Evolutionary conservation across 2,113 vertebrate genomes (phyloP).

Genomic region (Chinchilla lanigera): DNA sequence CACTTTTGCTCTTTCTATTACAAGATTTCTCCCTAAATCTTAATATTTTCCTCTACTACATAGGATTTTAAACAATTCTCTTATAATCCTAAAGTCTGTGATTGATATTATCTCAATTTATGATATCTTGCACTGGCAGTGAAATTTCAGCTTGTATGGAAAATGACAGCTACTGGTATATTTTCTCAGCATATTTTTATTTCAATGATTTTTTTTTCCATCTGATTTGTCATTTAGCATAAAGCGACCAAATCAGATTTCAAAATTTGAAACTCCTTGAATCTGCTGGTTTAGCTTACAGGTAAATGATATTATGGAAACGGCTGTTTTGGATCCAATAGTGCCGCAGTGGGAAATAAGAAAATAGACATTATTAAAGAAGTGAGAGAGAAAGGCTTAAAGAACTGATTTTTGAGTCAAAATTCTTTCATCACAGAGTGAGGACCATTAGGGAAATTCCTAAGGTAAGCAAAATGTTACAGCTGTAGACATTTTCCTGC

Average conservation of each 20-base stretch:
- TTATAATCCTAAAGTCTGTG: not conserved
- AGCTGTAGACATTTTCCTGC: not conserved
- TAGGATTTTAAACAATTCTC: not conserved
- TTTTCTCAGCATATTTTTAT: conserved; percentile 33
- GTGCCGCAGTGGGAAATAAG: conserved; percentile 23
- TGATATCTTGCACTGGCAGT: not conserved
- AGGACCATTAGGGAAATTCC: conserved; percentile 21
- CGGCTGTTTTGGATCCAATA: conserved; percentile 2
- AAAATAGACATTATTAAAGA: conserved; percentile 46
- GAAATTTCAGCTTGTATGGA: conserved; percentile 26
- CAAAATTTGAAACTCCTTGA: conserved; percentile 39
- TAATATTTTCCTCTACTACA: conserved; percentile 22
- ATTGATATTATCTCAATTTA: conserved; percentile 9
- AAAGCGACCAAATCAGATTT: conserved; percentile 61
- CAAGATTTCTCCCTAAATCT: not conserved
- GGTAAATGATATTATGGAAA: conserved; percentile 58
- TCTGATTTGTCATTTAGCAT: conserved; percentile 60
- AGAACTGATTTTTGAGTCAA: conserved; percentile 49
- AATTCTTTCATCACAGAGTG: conserved; percentile 32
- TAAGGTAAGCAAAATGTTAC: conserved; percentile 60
- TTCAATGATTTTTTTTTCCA: conserved; percentile 56
- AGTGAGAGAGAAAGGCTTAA: conserved; percentile 25
- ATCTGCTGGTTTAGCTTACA: conserved; percentile 63
- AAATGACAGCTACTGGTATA: conserved; percentile 19
- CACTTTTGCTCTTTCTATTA: not conserved